A percentile compares a stretch with the other conserved stretches of the same genome.
These are phyloP conservation scores for Dorcus parallelipipedus DNA, from an alignment of 2,888 invertebrate species.

Conservation along the genomic window DNA sequence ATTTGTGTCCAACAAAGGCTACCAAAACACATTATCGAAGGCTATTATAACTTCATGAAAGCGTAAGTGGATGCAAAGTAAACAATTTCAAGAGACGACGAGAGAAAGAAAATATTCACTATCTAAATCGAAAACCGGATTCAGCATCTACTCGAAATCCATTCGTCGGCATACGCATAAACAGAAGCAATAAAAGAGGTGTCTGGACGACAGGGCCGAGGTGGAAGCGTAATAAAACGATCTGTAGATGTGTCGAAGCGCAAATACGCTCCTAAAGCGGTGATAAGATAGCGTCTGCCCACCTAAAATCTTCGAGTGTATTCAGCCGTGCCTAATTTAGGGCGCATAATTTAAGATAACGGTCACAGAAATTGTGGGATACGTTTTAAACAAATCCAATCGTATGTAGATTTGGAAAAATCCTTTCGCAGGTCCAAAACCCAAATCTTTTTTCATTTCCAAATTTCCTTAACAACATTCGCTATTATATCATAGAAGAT, in stretches of 20 bases:
- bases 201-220: constrained; percentile 19
- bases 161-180: constrained; percentile 16
- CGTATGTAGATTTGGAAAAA: too few species aligned
- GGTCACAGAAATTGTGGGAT: too few species aligned
- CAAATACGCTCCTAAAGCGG: constrained; percentile 11
- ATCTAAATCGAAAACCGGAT: constrained; percentile 16
- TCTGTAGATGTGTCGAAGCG: constrained; percentile 19
- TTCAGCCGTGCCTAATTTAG: too few species aligned
- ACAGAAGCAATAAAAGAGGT: constrained; percentile 21
- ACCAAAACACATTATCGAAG: too few species aligned
- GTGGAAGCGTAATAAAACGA: constrained; percentile 20
- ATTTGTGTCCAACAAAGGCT: too few species aligned
- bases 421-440: too few species aligned
- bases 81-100: constrained; percentile 5
- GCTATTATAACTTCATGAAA: too few species aligned
- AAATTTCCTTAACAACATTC: too few species aligned
- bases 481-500: too few species aligned
- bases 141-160: constrained; percentile 13
- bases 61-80: constrained; percentile 6
- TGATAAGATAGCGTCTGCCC: constrained; percentile 11
- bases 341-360: too few species aligned
- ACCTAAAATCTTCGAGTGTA: neutral
- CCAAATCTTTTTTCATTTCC: too few species aligned
- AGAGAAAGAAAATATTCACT: constrained; percentile 7
- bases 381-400: too few species aligned